Percentiles rank a stretch among this genome's conserved stretches.
These are phyloP conservation scores for Luperina testacea DNA, from an alignment of 2,888 invertebrate genomes.

Conservation along the genomic window DNA sequence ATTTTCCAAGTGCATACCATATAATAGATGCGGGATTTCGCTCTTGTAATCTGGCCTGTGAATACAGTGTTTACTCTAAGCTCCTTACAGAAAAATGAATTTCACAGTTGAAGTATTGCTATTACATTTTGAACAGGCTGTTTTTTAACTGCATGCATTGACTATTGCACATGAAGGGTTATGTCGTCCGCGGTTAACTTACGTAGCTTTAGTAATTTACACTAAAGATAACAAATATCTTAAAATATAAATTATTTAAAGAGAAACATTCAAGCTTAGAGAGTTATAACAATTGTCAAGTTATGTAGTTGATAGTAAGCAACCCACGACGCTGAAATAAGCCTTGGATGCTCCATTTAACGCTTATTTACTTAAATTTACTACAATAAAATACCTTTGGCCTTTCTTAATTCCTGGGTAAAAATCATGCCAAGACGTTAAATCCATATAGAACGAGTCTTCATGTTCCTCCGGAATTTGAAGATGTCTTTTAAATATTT, in stretches of 20 bases:
- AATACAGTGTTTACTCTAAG: slow-evolving; percentile 15
- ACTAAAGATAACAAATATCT: background rate
- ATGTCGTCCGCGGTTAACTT: background rate
- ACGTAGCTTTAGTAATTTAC: background rate
- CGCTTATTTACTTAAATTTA: background rate
- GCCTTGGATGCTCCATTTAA: too few species aligned
- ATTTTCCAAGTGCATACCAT: slow-evolving; percentile 90
- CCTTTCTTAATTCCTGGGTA: slow-evolving; percentile 85
- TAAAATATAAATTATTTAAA: background rate
- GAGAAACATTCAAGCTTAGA: background rate
- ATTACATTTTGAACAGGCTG: slow-evolving; percentile 4
- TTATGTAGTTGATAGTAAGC: background rate
- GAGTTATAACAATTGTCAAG: background rate
- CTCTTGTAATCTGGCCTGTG: slow-evolving; percentile 85
- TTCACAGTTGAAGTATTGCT: slow-evolving; percentile 20
- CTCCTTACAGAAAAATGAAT: background rate
- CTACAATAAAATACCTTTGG: slow-evolving; percentile 72
- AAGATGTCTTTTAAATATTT: slow-evolving; percentile 82
- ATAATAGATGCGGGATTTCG: slow-evolving; percentile 90
- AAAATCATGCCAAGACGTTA: slow-evolving; percentile 86
- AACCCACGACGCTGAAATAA: background rate
- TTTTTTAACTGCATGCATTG: background rate
- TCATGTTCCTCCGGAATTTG: slow-evolving; percentile 70
- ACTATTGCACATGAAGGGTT: background rate
- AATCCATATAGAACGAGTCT: slow-evolving; percentile 65